Base-by-base conservation (phyloP, 2,797 vertebrate genomes). In the Pachyuromys duprasi region DNA sequence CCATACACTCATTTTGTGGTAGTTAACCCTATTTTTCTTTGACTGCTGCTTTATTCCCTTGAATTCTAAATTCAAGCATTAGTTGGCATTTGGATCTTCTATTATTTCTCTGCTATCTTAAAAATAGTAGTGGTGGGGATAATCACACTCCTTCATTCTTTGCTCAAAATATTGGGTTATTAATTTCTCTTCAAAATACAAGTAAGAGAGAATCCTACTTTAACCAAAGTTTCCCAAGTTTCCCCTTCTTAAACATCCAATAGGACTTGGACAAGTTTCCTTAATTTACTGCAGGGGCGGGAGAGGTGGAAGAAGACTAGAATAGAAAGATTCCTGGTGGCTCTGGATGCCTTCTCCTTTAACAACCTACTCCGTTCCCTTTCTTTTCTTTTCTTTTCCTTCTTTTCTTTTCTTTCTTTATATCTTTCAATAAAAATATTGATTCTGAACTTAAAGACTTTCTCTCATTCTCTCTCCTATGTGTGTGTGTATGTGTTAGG, bases 31-130 rank as follows among this genome's bases (percentile, higher is more conserved):
- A 45, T 12, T 96, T 81, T 96, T 42, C 11, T 39, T 45, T 26
- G 89, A 18, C n/a, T 82, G 24, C 63, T 96, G 55, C 53, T 95
- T 36, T 42, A 86, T 53, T 89, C 91, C 92, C 79, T 92, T 86
- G 36, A 67, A 7, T 96, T 98, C 96, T 94, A 96, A 94, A 97
- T 93, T 97, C 78, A 98, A 96, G 67, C 97, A 96, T 97, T 92
- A 75, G 67, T 93, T 97, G 94, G 86, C 15, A 91, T 97, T 97
- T 90, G 11, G 88, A 96, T 84, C 63, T 95, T 91, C 55, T 65
- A 79, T 93, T 89, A 90, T 18, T 24, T 33, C 75, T 96, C 91
- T 96, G 65, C 92, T 93, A 45, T 87, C 42, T 67, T 93, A 76
- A 94, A 95, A 92, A 94, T 74, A n/a, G 72, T 26, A 55, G 5